Conservation (phyloP, 1,140 invertebrate genomes). For the Pseudobourletiella spinata region DNA sequence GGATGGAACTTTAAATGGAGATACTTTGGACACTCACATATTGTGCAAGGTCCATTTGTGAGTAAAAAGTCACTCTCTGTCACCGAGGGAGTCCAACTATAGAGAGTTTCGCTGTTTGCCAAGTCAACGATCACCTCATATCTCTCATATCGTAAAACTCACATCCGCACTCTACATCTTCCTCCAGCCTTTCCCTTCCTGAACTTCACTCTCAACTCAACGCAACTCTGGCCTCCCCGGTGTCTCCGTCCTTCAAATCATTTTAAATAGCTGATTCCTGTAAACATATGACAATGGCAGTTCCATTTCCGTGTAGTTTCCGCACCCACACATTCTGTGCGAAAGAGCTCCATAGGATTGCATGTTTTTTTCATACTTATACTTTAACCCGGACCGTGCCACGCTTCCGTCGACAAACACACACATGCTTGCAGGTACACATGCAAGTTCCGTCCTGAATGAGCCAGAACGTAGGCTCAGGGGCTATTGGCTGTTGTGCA, state of each 20-base stretch:
- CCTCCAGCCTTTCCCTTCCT: no score
- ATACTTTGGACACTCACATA: no score
- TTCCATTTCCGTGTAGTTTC: no score
- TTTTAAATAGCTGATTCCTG: neutral
- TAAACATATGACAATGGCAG: no score
- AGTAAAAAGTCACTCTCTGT: no score
- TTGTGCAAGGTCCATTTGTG: no score
- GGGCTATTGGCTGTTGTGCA: no score
- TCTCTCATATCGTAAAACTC: conserved; percentile 1
- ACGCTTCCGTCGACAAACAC: neutral
- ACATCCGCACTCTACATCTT: neutral
- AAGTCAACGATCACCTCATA: neutral
- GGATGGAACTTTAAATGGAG: no score
- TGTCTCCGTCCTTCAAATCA: neutral
- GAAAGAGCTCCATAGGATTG: neutral
- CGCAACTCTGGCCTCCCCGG: neutral
- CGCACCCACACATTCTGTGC: neutral
- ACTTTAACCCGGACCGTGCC: neutral
- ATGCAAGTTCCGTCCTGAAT: no score
- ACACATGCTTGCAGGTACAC: no score
- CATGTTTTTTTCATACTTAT: neutral
- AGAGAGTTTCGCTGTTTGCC: neutral
- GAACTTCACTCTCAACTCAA: neutral
- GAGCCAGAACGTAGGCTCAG: no score
- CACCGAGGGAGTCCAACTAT: no score